Evolutionary conservation across 1,140 invertebrate genomes (phyloP).

Genomic region (Chironomus striatipennis): DNA sequence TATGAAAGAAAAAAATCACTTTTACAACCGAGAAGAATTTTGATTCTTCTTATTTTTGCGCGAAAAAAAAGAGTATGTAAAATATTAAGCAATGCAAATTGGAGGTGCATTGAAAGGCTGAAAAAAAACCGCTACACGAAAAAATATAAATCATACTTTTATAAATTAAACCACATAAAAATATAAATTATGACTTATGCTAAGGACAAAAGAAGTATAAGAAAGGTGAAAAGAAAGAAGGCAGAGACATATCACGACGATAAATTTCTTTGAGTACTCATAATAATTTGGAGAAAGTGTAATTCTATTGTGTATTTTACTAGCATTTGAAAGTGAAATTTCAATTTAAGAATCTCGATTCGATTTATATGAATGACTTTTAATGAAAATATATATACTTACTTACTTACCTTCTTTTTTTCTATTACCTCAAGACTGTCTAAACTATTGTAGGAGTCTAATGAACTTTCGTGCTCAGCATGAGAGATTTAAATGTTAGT

Average conservation of each 20-base stretch:
- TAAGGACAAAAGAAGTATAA: neutral
- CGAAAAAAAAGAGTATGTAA: neutral
- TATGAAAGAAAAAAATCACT: neutral
- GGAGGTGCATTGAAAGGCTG: neutral
- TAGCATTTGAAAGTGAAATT: conserved; percentile 9
- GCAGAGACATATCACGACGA: conserved; percentile 5
- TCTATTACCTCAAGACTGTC: too few species aligned
- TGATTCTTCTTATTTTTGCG: neutral
- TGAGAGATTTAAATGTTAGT: neutral
- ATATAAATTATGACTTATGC: neutral
- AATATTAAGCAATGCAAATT: neutral
- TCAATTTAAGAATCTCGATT: neutral
- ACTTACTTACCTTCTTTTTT: neutral
- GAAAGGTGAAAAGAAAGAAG: neutral
- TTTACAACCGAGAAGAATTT: neutral
- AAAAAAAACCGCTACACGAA: neutral
- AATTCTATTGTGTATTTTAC: neutral
- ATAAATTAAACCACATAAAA: neutral
- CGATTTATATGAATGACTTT: neutral
- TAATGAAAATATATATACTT: neutral
- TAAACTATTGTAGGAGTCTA: neutral
- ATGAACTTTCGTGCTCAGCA: neutral
- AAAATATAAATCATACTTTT: neutral
- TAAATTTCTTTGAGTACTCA: conserved; percentile 3
- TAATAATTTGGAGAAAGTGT: conserved; percentile 9